Base-by-base conservation (phyloP, 1,140 invertebrate species). In the Drosophila sucinea region DNA sequence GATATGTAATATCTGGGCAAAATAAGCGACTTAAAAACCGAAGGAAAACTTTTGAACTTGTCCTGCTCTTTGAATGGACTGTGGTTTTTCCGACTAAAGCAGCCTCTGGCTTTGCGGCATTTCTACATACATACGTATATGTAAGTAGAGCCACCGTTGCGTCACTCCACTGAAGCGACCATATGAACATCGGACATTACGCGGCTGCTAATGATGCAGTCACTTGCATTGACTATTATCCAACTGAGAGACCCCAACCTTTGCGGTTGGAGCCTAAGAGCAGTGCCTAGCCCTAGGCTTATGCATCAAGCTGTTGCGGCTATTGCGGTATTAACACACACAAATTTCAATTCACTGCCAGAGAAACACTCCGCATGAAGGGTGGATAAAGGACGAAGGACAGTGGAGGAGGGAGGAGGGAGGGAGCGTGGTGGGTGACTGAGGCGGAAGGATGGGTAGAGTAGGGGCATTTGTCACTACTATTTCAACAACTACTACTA, bases 21-120 rank as follows among this genome's bases (percentile, higher is more conserved):
- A 25, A 47, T 5, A 23, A 51, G 23, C 23, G 44, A 51, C 44
- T 51, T 51, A 51, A 51, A 27, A 51, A 51, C 44, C 44, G 2
- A 51, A 51, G 56, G 56, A 67, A 77, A 66, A 69, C 70, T 78
- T 86, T 81, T 79, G 78, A 79, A 79, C 74, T 85, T 81, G 78
- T 62, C 38, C 70, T 51, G 35, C 7, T 6, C 17, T 57, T 51
- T 51, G 44, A 51, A 51, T 23, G 29, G 27, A 2, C 63, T 25
- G n/a, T 40, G 44, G 64, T 70, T 58, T 61, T 66, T 51, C 29
- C 7, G 25, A 51, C 44, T 51, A 51, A 51, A 51, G 44, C 44
- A 10, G 44, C 44, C 44, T 27, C 44, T 27, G 44, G 44, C 44
- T 51, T 51, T 51, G 44, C 27, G 44, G 44, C 44, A 51, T 51